Evolutionary conservation across 1,140 invertebrate species (phyloP).

Genomic region (Cecropterus lyciades): DNA sequence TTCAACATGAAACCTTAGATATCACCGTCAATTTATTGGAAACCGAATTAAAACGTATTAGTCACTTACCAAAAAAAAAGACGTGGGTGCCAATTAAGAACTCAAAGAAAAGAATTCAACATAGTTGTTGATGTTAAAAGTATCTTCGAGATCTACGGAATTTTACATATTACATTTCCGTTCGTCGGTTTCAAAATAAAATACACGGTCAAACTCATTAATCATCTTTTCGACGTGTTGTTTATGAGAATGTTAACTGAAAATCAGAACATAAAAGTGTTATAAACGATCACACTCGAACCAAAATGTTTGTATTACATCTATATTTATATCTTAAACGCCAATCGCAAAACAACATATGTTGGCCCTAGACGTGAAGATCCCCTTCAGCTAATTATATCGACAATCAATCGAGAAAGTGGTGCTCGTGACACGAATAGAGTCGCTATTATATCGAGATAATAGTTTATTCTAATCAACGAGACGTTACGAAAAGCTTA

Average conservation of each 20-base stretch:
- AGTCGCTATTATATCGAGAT: conserved; percentile 38
- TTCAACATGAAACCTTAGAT: not conserved
- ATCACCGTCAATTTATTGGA: conserved; percentile 10
- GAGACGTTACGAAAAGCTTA: not conserved
- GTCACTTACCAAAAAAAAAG: not conserved
- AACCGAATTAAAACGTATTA: conserved; percentile 20
- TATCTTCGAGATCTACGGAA: too few species aligned
- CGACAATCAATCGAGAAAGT: conserved; percentile 62
- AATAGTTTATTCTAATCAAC: conserved; percentile 14
- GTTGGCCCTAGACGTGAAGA: conserved; percentile 31
- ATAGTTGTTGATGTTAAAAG: conserved; percentile 6
- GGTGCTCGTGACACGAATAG: conserved; percentile 55
- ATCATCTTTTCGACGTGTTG: not conserved
- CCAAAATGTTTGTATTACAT: not conserved
- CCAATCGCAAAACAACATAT: conserved; percentile 2
- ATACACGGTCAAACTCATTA: not conserved
- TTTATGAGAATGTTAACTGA: not conserved
- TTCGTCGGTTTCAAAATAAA: not conserved
- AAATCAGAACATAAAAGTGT: not conserved
- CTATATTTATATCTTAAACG: not conserved
- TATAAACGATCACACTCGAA: conserved; percentile 1
- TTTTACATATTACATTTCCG: not conserved
- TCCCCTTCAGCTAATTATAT: conserved; percentile 58
- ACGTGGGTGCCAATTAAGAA: conserved; percentile 7
- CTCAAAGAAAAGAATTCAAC: not conserved